Percentiles rank a stretch among this genome's conserved stretches.
Conservation (phyloP, 1,140 invertebrate genomes). For the Aphaenogaster rudis region DNA sequence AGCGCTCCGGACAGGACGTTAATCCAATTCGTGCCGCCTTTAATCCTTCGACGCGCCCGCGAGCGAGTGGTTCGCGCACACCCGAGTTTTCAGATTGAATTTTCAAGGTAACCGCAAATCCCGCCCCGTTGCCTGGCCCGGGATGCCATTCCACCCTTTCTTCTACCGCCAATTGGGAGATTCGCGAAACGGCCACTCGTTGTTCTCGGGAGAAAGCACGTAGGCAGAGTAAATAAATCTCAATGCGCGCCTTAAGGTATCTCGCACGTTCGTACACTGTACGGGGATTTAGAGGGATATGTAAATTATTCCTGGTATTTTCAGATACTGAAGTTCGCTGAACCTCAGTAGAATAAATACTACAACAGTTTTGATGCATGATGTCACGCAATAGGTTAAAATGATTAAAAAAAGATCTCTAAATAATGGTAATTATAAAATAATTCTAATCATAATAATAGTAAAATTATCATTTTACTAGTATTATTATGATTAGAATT, state of each 20-base stretch:
- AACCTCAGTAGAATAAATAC: not conserved
- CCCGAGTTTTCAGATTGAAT: slow-evolving; percentile 76
- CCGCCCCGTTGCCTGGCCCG: slow-evolving; percentile 12
- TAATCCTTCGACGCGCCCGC: slow-evolving; percentile 74
- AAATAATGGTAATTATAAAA: not conserved
- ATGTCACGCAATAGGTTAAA: not conserved
- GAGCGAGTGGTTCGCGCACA: slow-evolving; percentile 31
- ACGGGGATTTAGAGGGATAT: slow-evolving; percentile 14
- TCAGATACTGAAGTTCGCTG: not conserved
- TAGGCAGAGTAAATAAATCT: slow-evolving; percentile 51
- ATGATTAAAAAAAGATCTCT: not conserved
- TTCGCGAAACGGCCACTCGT: slow-evolving; percentile 19
- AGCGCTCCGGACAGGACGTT: slow-evolving; percentile 56
- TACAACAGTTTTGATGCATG: not conserved
- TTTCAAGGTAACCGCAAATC: slow-evolving; percentile 71
- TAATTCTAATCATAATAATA: not conserved
- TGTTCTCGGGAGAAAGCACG: slow-evolving; percentile 37
- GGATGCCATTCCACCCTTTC: slow-evolving; percentile 45
- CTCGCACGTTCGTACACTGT: slow-evolving; percentile 23
- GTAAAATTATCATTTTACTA: not conserved
- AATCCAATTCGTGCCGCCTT: slow-evolving; percentile 76
- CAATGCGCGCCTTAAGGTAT: slow-evolving; percentile 28
- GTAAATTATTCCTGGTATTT: slow-evolving; percentile 21
- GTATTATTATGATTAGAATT: too few relatives aligned
- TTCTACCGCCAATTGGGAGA: slow-evolving; percentile 52